Conservation (phyloP, 2,113 vertebrate genomes). For the Anser brachyrhynchus region DNA sequence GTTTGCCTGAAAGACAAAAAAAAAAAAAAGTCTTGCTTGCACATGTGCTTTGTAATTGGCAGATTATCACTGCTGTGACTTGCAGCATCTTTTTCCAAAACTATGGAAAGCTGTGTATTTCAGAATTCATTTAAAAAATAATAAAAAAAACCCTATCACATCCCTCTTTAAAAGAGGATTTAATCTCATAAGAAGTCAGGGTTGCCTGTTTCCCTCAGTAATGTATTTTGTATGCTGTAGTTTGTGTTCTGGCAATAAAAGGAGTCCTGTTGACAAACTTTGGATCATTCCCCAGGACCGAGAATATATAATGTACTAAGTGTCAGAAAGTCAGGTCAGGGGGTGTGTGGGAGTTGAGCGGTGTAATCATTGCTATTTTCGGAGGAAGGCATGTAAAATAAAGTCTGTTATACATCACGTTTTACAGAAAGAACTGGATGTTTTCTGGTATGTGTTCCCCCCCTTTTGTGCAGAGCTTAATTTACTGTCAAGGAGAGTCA, state of each 20-base stretch:
- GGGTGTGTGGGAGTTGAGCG: background rate
- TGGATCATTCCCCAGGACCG: background rate
- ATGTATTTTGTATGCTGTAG: background rate
- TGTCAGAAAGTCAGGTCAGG: background rate
- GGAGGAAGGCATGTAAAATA: background rate
- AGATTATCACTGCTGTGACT: slow-evolving; percentile 4
- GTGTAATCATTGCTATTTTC: slow-evolving; percentile 20
- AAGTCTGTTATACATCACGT: background rate
- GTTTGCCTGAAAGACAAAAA: slow-evolving; percentile 26
- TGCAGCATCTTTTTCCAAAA: slow-evolving; percentile 13
- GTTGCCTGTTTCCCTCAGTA: background rate
- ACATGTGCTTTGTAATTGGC: background rate
- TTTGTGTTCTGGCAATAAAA: background rate
- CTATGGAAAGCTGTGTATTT: background rate
- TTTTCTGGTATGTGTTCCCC: background rate
- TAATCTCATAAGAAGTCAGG: background rate
- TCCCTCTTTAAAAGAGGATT: background rate
- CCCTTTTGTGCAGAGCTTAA: background rate
- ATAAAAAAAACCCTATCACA: background rate
- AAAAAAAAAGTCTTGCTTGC: background rate
- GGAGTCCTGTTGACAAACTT: background rate
- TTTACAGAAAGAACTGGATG: slow-evolving; percentile 1
- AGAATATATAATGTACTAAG: background rate
- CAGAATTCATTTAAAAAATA: background rate
- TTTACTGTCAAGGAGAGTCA: background rate